These are phyloP conservation scores for Centropyge bicolor DNA, from an alignment of 2,797 vertebrate species.

Conservation along the genomic window DNA sequence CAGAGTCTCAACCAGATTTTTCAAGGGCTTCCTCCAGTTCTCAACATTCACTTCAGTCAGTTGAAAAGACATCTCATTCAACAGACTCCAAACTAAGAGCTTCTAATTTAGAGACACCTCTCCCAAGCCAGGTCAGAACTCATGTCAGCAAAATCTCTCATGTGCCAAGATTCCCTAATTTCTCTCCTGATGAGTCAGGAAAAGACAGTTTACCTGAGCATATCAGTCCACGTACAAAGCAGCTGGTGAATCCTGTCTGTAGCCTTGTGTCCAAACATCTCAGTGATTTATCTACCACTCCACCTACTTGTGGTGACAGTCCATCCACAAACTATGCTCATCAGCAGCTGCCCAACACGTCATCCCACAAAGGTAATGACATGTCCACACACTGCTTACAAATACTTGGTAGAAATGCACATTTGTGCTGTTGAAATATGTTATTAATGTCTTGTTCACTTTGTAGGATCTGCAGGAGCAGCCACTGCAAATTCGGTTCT, in stretches of 20 bases:
- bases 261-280: neutral
- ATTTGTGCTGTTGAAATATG: neutral
- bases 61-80: neutral
- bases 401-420: neutral
- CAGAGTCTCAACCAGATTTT: neutral
- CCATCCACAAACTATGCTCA: neutral
- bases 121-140: fast-evolving
- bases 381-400: too few species aligned
- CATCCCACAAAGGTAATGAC: conserved; percentile 46
- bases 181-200: neutral
- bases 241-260: neutral
- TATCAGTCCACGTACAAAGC: neutral
- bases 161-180: neutral
- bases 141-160: neutral
- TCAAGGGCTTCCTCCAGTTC: neutral
- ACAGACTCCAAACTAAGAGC: conserved; percentile 6
- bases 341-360: neutral
- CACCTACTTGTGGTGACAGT: neutral
- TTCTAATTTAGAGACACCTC: neutral
- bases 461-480: neutral
- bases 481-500: conserved; percentile 53
- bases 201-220: neutral
- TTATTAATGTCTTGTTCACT: neutral
- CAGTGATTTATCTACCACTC: neutral
- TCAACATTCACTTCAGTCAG: neutral